phyloP scores from a whole-genome alignment of 53 echinoderm and acorn worm species.

The Temnopleurus reevesii region DNA sequence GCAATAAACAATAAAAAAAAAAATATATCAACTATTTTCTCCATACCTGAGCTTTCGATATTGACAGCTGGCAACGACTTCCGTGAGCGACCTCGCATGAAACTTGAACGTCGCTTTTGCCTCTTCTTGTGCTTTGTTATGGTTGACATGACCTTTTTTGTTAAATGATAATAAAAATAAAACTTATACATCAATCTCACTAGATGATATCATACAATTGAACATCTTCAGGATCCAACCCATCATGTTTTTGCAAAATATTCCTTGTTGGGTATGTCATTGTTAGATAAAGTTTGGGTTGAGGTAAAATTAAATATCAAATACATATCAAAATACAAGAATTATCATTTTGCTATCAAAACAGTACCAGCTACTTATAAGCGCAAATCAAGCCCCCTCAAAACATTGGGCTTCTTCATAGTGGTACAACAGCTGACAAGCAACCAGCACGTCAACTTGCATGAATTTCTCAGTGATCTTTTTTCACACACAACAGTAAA shows the following conservation, averaged over 20 bases:
- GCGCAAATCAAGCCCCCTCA: too few relatives aligned
- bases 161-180: not conserved
- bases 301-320: too few relatives aligned
- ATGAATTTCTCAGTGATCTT: not conserved
- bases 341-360: too few relatives aligned
- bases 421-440: too few relatives aligned
- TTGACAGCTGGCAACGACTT: slow-evolving; percentile 71
- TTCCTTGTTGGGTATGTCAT: too few relatives aligned
- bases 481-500: not conserved
- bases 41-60: slow-evolving; percentile 69
- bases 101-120: slow-evolving; percentile 81
- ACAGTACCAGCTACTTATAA: too few relatives aligned
- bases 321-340: too few relatives aligned
- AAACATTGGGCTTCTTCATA: too few relatives aligned
- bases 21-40: not conserved
- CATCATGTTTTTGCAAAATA: too few relatives aligned
- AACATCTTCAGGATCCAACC: not conserved
- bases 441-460: not conserved
- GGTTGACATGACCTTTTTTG: not conserved
- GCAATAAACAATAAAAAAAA: not conserved
- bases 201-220: not conserved
- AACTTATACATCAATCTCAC: not conserved
- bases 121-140: slow-evolving; percentile 51
- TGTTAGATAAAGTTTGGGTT: too few relatives aligned
- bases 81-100: slow-evolving; percentile 69